A percentile compares a stretch with the other conserved stretches of the same genome.
Conservation (phyloP, 35 echinoderm and acorn worm species). For the Stichopus chloronotus region DNA sequence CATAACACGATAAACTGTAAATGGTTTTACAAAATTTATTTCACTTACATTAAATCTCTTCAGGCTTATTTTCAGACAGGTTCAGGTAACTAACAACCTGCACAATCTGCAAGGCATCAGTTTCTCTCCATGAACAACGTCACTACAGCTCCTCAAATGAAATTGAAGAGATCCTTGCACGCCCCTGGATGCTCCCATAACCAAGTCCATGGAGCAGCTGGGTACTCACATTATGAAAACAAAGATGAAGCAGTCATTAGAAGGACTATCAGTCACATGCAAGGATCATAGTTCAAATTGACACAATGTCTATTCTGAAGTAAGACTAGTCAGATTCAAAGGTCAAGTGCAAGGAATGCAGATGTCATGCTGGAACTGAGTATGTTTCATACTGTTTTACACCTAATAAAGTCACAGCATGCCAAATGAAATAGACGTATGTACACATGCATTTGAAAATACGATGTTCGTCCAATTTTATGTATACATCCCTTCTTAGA, state of each 20-base stretch:
- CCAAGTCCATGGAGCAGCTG: neutral
- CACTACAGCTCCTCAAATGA: neutral
- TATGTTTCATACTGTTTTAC: neutral
- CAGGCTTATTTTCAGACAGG: neutral
- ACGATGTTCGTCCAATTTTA: neutral
- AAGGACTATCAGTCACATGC: neutral
- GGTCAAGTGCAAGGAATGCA: slow-evolving; percentile 8
- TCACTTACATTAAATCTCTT: neutral
- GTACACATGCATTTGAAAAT: neutral
- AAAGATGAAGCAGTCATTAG: too few species aligned
- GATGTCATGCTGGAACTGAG: slow-evolving; percentile 6
- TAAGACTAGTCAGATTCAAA: slow-evolving; percentile 9
- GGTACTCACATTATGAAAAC: too few species aligned
- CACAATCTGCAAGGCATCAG: slow-evolving; percentile 11
- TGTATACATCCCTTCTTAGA: neutral
- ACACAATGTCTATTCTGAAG: slow-evolving; percentile 15
- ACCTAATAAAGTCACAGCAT: neutral
- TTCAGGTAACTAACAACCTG: neutral
- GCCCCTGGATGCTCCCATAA: neutral
- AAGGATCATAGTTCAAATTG: slow-evolving; percentile 5
- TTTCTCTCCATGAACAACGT: neutral
- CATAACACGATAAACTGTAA: neutral
- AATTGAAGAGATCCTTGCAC: slow-evolving; percentile 6
- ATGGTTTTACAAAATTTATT: neutral
- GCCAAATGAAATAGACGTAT: neutral